Evolutionary conservation across 2,113 vertebrate genomes (phyloP), one percentile per base, ranked within the genome.

Genomic region (Phocoena sinus): DNA sequence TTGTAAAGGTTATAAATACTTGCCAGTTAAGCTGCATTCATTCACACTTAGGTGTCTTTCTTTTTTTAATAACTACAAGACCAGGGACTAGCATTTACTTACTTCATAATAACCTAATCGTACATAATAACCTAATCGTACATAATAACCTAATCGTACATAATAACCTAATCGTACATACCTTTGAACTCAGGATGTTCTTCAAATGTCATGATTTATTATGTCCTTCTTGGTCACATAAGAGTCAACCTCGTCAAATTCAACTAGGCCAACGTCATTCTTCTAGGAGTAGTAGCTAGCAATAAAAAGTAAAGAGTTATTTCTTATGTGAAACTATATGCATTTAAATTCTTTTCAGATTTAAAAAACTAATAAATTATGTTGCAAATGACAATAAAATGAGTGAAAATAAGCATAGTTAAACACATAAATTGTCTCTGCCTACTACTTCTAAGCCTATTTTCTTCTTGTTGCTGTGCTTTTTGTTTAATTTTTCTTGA

Each of bases 1-100:
- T 96, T 97, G 73, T 97, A 98, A 98, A 96, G 77, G 95, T 86
- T 96, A 97, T 91, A 97, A 97, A 94, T 95, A 96, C 56, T 95
- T 96, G 9, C 2, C 2, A 36, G 28, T 68, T 47, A 74, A 89
- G 50, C 47, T 88, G 53, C 21, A 84, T 79, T 73, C 56, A 84
- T 89, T 97, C 94, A 81, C 81, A 96, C 18, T 47, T 62, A 25
- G 18, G 41, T 83, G 50, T 17, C 38, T 74, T n/a, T 17, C 38
- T 74, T n/a, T 63, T 77, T 67, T 80, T 89, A 77, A 47, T 95
- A 95, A 93, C 82, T 89, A 60, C 21, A 73, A 96, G 83, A 73
- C 65, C 65, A 86, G 63, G 83, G 60, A 97, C 91, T 38, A 79
- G 70, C 5, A 65, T 94, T 95, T 85, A 92, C 94, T 95, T 70